Evolutionary conservation across 2,113 vertebrate species (phyloP), one percentile per base, ranked within the genome.

Genomic region (Pelodiscus sinensis): DNA sequence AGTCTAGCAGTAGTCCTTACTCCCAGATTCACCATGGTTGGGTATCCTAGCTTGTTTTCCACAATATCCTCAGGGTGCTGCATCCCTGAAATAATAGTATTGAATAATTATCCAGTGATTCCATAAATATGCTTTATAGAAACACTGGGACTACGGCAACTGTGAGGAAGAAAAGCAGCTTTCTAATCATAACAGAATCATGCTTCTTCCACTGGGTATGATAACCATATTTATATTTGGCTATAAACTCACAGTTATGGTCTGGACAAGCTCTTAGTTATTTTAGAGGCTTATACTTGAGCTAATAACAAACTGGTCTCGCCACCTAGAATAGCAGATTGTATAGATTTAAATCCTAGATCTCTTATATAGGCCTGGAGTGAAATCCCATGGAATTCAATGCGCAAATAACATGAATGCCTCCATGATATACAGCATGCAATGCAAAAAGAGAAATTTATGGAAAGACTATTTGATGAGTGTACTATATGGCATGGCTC

Each of bases 351-450:
- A 86, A 85, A 81, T 79, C 82, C 51, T 75, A 75, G 65, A 54
- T 22, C 71, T 35, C 85, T 29, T 60, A 25, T 83, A 62, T 92
- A 79, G 4, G 89, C 81, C 62, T 62, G 81, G 11, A 89, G 35
- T 5, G 90, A 94, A 88, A 82, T 84, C 77, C 83, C 79, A 81
- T 13, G 57, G 68, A n/a, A 22, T 87, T 82, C 21, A 93, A 21
- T 38, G 4, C 44, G 25, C 54, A 16, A 54, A 38, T 6, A 19
- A 58, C 21, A 9, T 38, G 19, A 73, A 15, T 86, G 12, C 5
- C 50, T 57, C 84, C 19, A 24, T 21, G 35, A 50, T 27, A 80
- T 75, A 54, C 81, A 27, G 29, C 0, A 2, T 5, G 44, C 9
- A 44, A 44, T 27, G 80, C 81, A 50, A 85, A 57, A 90, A 77